Percentiles rank a stretch among this genome's conserved stretches.
Evolutionary conservation across 2,113 vertebrate genomes (phyloP).

Genomic region (Pterocles burchelli): DNA sequence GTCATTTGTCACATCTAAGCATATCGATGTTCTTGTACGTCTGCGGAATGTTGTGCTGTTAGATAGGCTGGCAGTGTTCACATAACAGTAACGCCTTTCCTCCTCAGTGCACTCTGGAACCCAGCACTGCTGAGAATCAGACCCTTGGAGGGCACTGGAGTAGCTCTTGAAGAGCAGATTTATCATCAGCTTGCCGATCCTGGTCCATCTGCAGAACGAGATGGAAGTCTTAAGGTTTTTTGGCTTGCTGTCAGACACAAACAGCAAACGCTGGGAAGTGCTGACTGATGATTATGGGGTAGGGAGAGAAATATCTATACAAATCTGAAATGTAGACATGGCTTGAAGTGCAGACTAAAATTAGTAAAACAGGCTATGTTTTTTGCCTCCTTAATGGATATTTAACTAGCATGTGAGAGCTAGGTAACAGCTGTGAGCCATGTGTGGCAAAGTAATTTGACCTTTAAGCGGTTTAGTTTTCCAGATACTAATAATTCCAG

Average conservation of each 20-base stretch:
- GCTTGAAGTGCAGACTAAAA: not conserved
- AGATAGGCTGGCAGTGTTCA: rapidly evolving
- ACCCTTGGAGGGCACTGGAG: not conserved
- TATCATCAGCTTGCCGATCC: not conserved
- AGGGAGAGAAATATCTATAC: too few relatives aligned
- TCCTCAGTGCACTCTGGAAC: not conserved
- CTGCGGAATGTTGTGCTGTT: not conserved
- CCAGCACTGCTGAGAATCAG: not conserved
- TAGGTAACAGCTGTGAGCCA: not conserved
- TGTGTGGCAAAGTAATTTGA: not conserved
- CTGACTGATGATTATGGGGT: too few relatives aligned
- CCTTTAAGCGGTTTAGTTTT: not conserved
- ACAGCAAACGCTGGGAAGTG: not conserved
- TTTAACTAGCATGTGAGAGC: not conserved
- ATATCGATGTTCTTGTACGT: not conserved
- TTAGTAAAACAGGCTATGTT: not conserved
- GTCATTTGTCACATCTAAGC: not conserved
- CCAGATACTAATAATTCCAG: not conserved
- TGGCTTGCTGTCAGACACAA: not conserved
- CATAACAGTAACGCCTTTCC: not conserved
- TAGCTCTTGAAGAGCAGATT: not conserved
- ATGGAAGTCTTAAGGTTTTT: not conserved
- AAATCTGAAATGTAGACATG: not conserved
- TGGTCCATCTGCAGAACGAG: not conserved
- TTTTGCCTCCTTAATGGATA: not conserved